Evolutionary conservation across 2,113 vertebrate species (phyloP).

Genomic region (Salminus brasiliensis): DNA sequence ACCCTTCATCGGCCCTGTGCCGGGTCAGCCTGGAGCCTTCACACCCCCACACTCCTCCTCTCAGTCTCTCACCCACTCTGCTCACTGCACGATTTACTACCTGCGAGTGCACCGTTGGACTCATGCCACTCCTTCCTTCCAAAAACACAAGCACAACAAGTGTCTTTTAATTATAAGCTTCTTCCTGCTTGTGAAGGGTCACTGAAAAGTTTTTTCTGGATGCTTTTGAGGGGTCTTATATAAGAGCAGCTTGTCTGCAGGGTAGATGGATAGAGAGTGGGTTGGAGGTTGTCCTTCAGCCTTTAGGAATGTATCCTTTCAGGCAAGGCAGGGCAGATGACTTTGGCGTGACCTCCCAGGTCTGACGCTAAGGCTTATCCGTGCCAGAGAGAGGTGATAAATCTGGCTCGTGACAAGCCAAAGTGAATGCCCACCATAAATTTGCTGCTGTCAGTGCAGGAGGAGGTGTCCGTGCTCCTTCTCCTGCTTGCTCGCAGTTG

Average conservation of each 20-base stretch:
- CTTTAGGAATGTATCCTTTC: constrained; percentile 82
- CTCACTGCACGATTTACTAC: constrained; percentile 56
- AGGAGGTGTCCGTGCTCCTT: constrained; percentile 71
- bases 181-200: constrained; percentile 72
- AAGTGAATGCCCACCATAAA: constrained; percentile 84
- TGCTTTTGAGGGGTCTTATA: constrained; percentile 77
- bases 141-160: constrained; percentile 46
- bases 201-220: constrained; percentile 74
- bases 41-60: constrained; percentile 35
- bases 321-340: constrained; percentile 81
- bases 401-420: constrained; percentile 81
- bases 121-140: constrained; percentile 61
- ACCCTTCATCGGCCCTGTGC: constrained; percentile 57
- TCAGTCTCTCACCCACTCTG: constrained; percentile 29
- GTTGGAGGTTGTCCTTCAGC: constrained; percentile 70
- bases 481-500: constrained; percentile 67
- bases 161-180: constrained; percentile 78
- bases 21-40: constrained; percentile 62
- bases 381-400: constrained; percentile 66
- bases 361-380: constrained; percentile 56
- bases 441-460: constrained; percentile 85
- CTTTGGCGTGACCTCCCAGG: constrained; percentile 85
- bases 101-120: constrained; percentile 66
- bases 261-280: constrained; percentile 79
- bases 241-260: constrained; percentile 68